phyloP scores from a whole-genome alignment of 2,797 vertebrate genomes.

The Galaxias olidus region DNA sequence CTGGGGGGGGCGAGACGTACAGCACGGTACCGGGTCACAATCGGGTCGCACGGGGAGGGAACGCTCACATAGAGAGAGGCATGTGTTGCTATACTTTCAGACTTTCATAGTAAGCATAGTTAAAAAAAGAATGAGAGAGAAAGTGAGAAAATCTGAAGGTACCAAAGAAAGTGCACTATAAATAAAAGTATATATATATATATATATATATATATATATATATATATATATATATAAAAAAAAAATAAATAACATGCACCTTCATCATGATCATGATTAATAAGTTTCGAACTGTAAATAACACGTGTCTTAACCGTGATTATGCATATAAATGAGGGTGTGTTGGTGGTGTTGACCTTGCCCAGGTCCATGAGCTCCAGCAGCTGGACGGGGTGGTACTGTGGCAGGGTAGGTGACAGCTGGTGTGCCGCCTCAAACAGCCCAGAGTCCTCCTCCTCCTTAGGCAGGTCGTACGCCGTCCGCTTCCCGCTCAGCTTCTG shows the following conservation, averaged over 20 bases:
- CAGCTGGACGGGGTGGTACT: slow-evolving; percentile 96
- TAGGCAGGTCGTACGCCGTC: slow-evolving; percentile 85
- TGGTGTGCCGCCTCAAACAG: slow-evolving; percentile 96
- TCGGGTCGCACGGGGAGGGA: too few species aligned
- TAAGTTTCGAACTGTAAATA: too few species aligned
- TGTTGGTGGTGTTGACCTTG: slow-evolving; percentile 63
- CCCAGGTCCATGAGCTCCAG: slow-evolving; percentile 98
- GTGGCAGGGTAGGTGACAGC: slow-evolving; percentile 92
- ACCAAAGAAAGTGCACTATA: neutral
- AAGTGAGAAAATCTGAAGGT: neutral
- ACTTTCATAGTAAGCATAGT: too few species aligned
- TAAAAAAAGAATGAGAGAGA: too few species aligned
- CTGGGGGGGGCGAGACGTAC: slow-evolving; percentile 27
- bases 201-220: too few species aligned
- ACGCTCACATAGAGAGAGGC: too few species aligned
- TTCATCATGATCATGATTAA: too few species aligned
- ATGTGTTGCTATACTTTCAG: too few species aligned
- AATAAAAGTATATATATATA: too few species aligned
- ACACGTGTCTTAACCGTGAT: too few species aligned
- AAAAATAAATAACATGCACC: neutral
- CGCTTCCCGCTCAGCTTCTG: slow-evolving; percentile 95
- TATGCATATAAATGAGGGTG: too few species aligned
- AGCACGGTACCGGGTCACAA: neutral
- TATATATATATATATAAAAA: too few species aligned
- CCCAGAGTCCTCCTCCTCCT: slow-evolving; percentile 92